Base-by-base conservation (phyloP, 1,140 invertebrate genomes). In the Aphelinus atriplicis region DNA sequence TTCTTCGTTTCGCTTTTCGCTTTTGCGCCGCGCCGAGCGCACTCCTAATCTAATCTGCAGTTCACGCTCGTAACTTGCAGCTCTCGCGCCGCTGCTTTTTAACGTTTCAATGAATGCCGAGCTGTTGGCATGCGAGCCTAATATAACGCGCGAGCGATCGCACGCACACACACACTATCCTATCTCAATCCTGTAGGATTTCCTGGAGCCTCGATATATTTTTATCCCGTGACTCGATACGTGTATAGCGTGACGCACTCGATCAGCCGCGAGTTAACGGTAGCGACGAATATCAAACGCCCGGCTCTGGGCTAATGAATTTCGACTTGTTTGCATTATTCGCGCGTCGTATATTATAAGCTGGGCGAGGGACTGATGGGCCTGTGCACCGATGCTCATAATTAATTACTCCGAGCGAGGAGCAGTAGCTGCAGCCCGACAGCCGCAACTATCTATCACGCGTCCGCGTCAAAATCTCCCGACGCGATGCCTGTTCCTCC, bases 391-490 rank as follows among this genome's bases (percentile, higher is more conserved):
- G 81, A 80, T 82, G 86, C 81, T 84, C 81, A 81, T 83, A 85
- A 87, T 86, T 86, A 86, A 87, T 86, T 86, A 83, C 80, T 80
- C 77, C 9, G 9, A 82, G 81, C 81, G 81, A 81, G 76, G 80
- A 77, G 81, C 82, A 82, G 83, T 84, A 81, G 86, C 84, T 83
- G 78, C 78, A 77, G 77, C 71, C 61, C 75, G 79, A 81, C 82
- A 84, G 81, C 51, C 43, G 2, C 42, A 63, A 46, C 66, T 70
- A 69, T 64, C 61, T 64, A 64, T 64, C 73, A 46, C 73, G 62
- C 42, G 67, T 71, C 60, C 68, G 48, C 68, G 61, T 75, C 68
- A 71, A 71, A 70, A 75, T 65, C 68, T 71, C 73, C 26, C 26
- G 26, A 26, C 26, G 26, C 26, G 26, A 26, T 26, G 26, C 26